phyloP scores from a whole-genome alignment of 2,888 invertebrate genomes.

The Drosophila paramelanica region DNA sequence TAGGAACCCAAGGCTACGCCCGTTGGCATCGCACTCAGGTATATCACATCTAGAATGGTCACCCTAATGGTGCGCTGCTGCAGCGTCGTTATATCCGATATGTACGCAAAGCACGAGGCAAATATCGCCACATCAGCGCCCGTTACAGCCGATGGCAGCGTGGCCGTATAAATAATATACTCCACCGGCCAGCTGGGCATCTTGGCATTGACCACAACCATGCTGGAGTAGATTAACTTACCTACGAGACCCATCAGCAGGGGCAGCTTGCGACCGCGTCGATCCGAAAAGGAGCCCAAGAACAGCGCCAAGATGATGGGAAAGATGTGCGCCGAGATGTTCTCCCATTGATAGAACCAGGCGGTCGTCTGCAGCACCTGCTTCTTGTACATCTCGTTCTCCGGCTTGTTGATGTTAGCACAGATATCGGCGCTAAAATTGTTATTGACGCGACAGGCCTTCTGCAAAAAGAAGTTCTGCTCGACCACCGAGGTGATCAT shows the following conservation, averaged over 20 bases:
- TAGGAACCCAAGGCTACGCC: constrained; percentile 91
- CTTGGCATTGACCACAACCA: constrained; percentile 90
- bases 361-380: constrained; percentile 92
- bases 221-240: constrained; percentile 90
- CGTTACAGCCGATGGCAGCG: constrained; percentile 90
- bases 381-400: constrained; percentile 86
- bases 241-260: constrained; percentile 90
- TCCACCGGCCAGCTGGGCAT: constrained; percentile 90
- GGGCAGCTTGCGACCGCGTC: constrained; percentile 90
- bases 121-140: constrained; percentile 93
- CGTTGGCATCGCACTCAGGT: constrained; percentile 92
- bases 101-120: constrained; percentile 91
- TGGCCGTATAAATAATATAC: constrained; percentile 90
- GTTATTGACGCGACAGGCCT: constrained; percentile 91
- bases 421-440: constrained; percentile 89
- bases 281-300: constrained; percentile 93
- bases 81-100: constrained; percentile 90
- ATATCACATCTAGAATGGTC: constrained; percentile 92
- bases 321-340: constrained; percentile 89
- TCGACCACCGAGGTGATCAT: constrained; percentile 93
- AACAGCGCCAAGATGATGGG: constrained; percentile 92
- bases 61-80: constrained; percentile 91
- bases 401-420: constrained; percentile 87
- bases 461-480: constrained; percentile 91
- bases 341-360: constrained; percentile 91